Percentiles rank a stretch among this genome's conserved stretches.
phyloP scores from a whole-genome alignment of 2,113 vertebrate species.

The Parus major region DNA sequence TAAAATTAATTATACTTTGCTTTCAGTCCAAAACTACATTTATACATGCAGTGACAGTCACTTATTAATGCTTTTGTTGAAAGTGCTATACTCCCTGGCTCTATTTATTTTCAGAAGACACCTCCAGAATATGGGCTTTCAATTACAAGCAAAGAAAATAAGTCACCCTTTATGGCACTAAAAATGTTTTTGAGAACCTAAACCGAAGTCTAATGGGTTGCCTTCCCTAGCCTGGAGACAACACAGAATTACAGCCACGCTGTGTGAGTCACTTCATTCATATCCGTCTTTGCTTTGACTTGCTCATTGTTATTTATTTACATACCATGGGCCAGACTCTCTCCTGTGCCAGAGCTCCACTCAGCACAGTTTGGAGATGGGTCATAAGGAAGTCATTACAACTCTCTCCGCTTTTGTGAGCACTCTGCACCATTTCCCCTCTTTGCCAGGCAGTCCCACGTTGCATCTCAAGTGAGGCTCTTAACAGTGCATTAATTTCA shows the following conservation, averaged over 20 bases:
- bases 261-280: slow-evolving; percentile 20
- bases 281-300: neutral
- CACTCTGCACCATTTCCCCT: fast-evolving
- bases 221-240: neutral
- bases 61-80: neutral
- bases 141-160: neutral
- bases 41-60: neutral
- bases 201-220: neutral
- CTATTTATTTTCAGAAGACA: neutral
- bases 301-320: slow-evolving; percentile 38
- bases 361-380: neutral
- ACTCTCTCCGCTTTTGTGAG: neutral
- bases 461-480: neutral
- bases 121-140: neutral
- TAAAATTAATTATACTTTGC: neutral
- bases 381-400: slow-evolving; percentile 53
- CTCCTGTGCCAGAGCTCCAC: slow-evolving; percentile 21
- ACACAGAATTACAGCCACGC: neutral
- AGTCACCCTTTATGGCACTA: neutral
- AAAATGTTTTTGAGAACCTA: neutral
- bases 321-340: neutral
- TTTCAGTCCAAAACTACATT: neutral
- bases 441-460: neutral
- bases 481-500: neutral
- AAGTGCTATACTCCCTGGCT: neutral